Evolutionary conservation across 2,113 vertebrate species (phyloP).

Genomic region (Heptranchias perlo): DNA sequence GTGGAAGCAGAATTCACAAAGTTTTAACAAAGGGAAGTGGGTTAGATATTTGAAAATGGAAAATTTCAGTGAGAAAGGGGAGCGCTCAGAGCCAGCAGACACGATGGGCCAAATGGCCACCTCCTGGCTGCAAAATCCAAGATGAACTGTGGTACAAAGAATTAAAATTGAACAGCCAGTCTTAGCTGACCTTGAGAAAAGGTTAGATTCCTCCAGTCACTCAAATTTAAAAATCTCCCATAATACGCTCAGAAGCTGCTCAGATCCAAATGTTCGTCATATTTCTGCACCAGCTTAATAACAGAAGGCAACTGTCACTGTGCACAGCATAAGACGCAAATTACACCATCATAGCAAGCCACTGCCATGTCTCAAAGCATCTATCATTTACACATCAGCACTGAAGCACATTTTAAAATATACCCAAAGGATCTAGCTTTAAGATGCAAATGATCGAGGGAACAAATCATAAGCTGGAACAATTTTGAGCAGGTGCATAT

Average conservation of each 20-base stretch:
- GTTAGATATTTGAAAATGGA: neutral
- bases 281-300: conserved; percentile 53
- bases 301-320: conserved; percentile 75
- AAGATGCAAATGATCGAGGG: neutral
- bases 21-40: neutral
- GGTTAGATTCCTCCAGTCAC: neutral
- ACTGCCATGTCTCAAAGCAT: neutral
- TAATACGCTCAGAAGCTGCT: conserved; percentile 48
- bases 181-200: neutral
- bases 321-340: conserved; percentile 69
- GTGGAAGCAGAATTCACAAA: neutral
- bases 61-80: neutral
- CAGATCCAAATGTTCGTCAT: conserved; percentile 60
- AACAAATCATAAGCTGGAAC: no score
- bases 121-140: neutral
- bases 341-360: conserved; percentile 69
- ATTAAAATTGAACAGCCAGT: neutral
- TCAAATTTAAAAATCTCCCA: neutral
- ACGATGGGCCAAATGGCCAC: neutral
- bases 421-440: neutral
- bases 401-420: neutral
- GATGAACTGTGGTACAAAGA: neutral
- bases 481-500: neutral
- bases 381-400: neutral
- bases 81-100: neutral